Conservation (phyloP, 2,888 invertebrate species). For the Lagria hirta region DNA sequence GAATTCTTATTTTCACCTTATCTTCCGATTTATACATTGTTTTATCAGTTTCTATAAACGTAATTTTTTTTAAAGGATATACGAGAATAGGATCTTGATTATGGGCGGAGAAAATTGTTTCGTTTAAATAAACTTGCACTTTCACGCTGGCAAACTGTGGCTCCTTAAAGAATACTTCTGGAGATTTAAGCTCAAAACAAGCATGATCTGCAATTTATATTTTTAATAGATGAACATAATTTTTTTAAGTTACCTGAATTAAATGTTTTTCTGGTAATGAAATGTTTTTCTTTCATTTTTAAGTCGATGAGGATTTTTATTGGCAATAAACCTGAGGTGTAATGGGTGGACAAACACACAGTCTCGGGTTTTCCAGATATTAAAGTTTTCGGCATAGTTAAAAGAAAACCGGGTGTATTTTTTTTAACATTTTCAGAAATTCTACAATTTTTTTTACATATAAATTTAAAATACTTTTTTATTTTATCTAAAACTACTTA, state of each 20-base stretch:
- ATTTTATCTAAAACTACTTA: not conserved
- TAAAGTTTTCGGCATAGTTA: slow-evolving; percentile 47
- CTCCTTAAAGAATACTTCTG: slow-evolving; percentile 35
- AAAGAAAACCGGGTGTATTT: slow-evolving; percentile 43
- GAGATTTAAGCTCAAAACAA: slow-evolving; percentile 47
- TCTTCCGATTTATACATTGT: slow-evolving; percentile 60
- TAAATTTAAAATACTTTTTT: not conserved
- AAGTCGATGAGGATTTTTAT: slow-evolving; percentile 43
- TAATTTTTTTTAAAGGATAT: slow-evolving; percentile 53
- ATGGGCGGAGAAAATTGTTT: slow-evolving; percentile 40
- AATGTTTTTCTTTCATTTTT: slow-evolving; percentile 46
- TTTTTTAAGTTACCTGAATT: slow-evolving; percentile 49
- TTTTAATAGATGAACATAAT: slow-evolving; percentile 1
- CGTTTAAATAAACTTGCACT: slow-evolving; percentile 43
- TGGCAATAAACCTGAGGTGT: slow-evolving; percentile 35
- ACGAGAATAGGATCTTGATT: slow-evolving; percentile 47
- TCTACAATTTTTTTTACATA: slow-evolving; percentile 4
- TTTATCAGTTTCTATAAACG: slow-evolving; percentile 61
- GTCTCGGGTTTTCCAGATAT: slow-evolving; percentile 48
- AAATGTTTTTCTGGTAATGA: slow-evolving; percentile 39
- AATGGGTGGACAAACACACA: slow-evolving; percentile 47
- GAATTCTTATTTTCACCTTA: slow-evolving; percentile 57
- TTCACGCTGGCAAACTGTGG: slow-evolving; percentile 45
- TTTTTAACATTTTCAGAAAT: slow-evolving; percentile 5
- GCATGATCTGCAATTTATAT: slow-evolving; percentile 41